Conservation (phyloP, 2,888 invertebrate genomes). For the Dryobotodes eremita region DNA sequence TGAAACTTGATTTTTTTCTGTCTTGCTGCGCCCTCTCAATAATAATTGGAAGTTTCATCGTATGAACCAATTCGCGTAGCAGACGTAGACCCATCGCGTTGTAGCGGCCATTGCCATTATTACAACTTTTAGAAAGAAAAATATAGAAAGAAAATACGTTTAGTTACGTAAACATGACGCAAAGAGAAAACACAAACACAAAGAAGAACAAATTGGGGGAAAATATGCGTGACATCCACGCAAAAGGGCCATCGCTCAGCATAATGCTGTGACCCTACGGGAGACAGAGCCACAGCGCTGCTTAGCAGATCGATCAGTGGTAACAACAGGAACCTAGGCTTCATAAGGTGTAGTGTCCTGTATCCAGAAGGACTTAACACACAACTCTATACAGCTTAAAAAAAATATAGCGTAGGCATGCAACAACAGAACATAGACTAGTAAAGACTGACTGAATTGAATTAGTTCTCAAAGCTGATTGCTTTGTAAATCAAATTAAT, state of each 20-base stretch:
- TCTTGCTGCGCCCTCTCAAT: no score
- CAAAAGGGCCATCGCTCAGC: neutral
- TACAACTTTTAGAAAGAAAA: neutral
- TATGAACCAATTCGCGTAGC: slow-evolving; percentile 1
- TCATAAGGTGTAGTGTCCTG: neutral
- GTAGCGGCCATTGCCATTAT: neutral
- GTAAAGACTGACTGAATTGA: neutral
- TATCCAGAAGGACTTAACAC: neutral
- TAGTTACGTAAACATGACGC: neutral
- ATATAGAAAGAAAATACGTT: neutral
- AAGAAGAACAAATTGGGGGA: neutral
- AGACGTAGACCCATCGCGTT: neutral
- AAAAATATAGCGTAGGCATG: neutral
- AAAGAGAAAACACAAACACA: no score
- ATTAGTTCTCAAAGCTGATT: neutral
- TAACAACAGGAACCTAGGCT: neutral
- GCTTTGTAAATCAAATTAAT: neutral
- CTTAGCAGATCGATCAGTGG: neutral
- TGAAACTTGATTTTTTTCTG: no score
- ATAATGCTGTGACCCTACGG: neutral
- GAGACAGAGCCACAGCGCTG: neutral
- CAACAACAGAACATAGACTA: neutral
- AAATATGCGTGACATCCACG: neutral
- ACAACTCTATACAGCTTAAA: neutral
- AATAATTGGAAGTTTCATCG: neutral